Conservation (phyloP, 2,113 vertebrate genomes). For the Petaurus breviceps region DNA sequence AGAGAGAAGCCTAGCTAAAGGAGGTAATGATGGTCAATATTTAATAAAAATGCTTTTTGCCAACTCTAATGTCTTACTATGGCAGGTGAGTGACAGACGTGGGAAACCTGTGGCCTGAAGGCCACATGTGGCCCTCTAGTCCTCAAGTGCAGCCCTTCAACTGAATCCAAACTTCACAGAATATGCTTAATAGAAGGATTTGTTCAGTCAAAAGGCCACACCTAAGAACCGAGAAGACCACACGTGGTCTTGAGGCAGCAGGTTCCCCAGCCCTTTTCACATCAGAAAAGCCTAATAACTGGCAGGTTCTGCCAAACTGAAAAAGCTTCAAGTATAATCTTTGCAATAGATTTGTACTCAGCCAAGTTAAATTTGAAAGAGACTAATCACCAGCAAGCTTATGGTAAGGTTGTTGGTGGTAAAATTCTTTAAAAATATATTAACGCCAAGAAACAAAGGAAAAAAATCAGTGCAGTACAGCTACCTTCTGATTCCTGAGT, state of each 20-base stretch:
- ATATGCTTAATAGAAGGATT: no score
- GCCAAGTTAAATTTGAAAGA: background rate
- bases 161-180: no score
- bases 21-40: background rate
- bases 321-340: background rate
- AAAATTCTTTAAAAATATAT: background rate
- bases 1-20: background rate
- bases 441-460: background rate
- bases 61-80: background rate
- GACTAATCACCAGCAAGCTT: background rate
- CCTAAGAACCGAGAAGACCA: no score
- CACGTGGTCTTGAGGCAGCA: no score
- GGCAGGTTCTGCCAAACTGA: background rate
- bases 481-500: background rate
- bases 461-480: background rate
- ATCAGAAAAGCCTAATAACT: background rate
- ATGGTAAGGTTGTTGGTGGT: background rate
- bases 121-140: no score
- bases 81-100: background rate
- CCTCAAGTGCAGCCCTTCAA: no score
- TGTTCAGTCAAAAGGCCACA: no score
- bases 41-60: background rate
- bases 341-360: background rate
- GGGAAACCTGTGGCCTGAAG: no score
- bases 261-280: background rate